A percentile compares a stretch with the other conserved stretches of the same genome.
Conservation (phyloP, 1,140 invertebrate species). For the Eupeodes corollae region DNA sequence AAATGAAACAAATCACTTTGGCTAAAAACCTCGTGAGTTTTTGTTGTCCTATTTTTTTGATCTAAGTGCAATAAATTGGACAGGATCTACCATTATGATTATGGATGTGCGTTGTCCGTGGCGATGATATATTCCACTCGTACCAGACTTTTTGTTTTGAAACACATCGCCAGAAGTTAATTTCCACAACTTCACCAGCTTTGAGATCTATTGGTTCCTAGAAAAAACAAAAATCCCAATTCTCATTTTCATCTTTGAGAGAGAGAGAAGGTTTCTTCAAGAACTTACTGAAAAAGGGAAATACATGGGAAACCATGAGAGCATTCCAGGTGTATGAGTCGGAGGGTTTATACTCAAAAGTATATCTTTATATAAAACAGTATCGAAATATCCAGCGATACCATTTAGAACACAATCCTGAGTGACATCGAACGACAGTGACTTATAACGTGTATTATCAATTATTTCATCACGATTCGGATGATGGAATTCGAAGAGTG, state of each 20-base stretch:
- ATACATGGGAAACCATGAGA: slow-evolving; percentile 95
- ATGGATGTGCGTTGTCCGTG: slow-evolving; percentile 53
- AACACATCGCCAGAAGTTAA: slow-evolving; percentile 81
- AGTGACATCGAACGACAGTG: slow-evolving; percentile 55
- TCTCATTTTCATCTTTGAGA: background rate
- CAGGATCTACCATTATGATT: slow-evolving; percentile 70
- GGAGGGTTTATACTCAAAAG: slow-evolving; percentile 79
- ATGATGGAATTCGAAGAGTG: slow-evolving; percentile 81
- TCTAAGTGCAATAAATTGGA: slow-evolving; percentile 13
- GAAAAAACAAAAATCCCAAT: slow-evolving; percentile 9
- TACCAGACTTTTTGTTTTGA: slow-evolving; percentile 84
- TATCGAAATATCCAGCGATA: slow-evolving; percentile 92
- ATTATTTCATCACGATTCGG: slow-evolving; percentile 56
- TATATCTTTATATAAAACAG: slow-evolving; percentile 71
- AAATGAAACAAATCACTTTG: too few relatives aligned
- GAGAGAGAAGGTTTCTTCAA: background rate
- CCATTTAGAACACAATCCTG: slow-evolving; percentile 78
- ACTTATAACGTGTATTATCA: slow-evolving; percentile 66
- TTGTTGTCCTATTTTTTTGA: background rate
- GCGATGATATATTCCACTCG: slow-evolving; percentile 77
- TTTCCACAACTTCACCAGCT: slow-evolving; percentile 55
- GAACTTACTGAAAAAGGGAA: slow-evolving; percentile 70
- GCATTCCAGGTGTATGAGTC: slow-evolving; percentile 82
- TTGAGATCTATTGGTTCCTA: slow-evolving; percentile 39
- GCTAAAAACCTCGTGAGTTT: too few relatives aligned